These are phyloP conservation scores for Bradypus variegatus DNA, from an alignment of 2,797 vertebrate species.

Conservation along the genomic window DNA sequence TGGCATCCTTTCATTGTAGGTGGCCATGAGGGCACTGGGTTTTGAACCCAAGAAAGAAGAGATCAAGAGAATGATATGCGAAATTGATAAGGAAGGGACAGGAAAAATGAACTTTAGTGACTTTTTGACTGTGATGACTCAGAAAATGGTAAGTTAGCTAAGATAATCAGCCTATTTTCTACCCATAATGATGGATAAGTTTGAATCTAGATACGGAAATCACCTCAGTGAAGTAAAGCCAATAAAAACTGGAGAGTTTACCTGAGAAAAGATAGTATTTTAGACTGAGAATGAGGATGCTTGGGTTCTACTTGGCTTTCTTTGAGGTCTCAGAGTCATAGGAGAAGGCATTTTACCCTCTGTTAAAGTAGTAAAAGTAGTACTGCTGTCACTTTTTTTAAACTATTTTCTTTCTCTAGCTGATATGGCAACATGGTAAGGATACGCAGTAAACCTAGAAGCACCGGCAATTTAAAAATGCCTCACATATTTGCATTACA, in stretches of 20 bases:
- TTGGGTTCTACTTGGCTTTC: not conserved
- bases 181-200: not conserved
- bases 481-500: not conserved
- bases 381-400: not conserved
- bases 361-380: not conserved
- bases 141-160: slow-evolving; percentile 87
- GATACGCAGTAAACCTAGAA: not conserved
- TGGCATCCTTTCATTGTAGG: slow-evolving; percentile 71
- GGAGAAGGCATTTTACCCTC: not conserved
- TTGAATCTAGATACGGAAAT: not conserved
- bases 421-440: not conserved
- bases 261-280: not conserved
- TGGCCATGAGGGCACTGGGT: slow-evolving; percentile 93
- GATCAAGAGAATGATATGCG: slow-evolving; percentile 92
- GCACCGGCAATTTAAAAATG: not conserved
- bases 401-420: not conserved
- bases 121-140: slow-evolving; percentile 89
- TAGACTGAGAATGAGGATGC: not conserved
- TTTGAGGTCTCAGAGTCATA: not conserved
- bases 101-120: slow-evolving; percentile 90
- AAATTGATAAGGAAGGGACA: slow-evolving; percentile 90
- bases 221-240: not conserved
- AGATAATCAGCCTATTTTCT: not conserved
- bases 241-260: not conserved
- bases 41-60: slow-evolving; percentile 97